Base-by-base conservation (phyloP, 2,888 invertebrate species). In the Eristalis arbustorum region DNA sequence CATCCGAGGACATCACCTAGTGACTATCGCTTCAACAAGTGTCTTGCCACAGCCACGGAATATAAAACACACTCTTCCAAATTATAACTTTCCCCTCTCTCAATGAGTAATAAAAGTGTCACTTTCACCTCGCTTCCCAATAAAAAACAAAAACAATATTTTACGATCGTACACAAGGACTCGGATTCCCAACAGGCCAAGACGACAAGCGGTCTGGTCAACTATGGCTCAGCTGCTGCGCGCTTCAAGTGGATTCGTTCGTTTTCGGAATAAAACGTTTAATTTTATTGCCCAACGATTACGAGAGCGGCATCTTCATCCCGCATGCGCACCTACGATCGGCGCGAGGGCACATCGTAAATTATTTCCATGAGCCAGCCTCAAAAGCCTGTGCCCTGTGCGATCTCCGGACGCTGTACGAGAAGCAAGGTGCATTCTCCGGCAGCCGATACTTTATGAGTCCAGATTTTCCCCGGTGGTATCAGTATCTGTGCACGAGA, bases 231-330 rank as follows among this genome's bases (percentile, higher is more conserved):
- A 64, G 40, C 66, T 59, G 31, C 59, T 28, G 59, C 59, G 59
- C 59, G 23, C 63, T 67, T 64, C 34, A 42, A 77, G 67, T 80
- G 61, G 67, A 74, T 77, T 79, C n/a, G n/a, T n/a, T 77, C 69
- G 10, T 59, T 77, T 69, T 49, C n/a, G 66, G 57, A 69, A 85
- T 85, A 81, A 85, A 85, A 81, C 73, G 85, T 81, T 85, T 69
- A 81, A 81, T 85, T 85, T 85, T 85, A 85, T 85, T 77, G 77
- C 81, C 42, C 66, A 59, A 67, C 72, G 84, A 84, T 79, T 76
- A 80, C 79, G 71, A 71, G 71, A 69, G 73, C 57, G 63, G 64
- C 25, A 61, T 62, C 59, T 78, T 61, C 37, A 8, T 14, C 72
- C 56, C 72, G 72, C 72, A 72, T 76, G 76, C 42, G 72, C 84